Evolutionary conservation across 1,140 invertebrate genomes (phyloP), one percentile per base, ranked within the genome.

Genomic region (Rhagoletis zephyria): DNA sequence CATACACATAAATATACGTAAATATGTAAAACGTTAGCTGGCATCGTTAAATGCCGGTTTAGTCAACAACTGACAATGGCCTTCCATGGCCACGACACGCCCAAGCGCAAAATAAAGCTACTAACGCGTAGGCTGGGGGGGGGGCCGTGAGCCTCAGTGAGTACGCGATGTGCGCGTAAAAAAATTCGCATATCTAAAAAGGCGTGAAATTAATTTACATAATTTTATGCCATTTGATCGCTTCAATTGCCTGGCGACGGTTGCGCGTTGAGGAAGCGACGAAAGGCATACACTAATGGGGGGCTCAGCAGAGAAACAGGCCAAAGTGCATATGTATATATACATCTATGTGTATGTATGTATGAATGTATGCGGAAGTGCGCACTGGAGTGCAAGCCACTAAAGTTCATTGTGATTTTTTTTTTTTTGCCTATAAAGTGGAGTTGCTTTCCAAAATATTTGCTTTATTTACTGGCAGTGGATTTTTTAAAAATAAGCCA

Each of bases 131-230:
- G 30, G 30, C 40, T 4, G 4, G 4, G 19, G n/a, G n/a, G 4
- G 4, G 19, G n/a, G n/a, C 9, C 6, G 6, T 45, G n/a, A 56
- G 16, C n/a, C 7, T 81, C n/a, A 12, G 74, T 12, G 7, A 56
- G 48, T 56, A n/a, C 74, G 48, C 45, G 45, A 74, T 48, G 67
- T 4, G 45, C 67, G 85, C 60, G 65, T 48, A 87, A 87, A 70
- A 30, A 87, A 87, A 70, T 51, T 87, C 86, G 91, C 89, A 90
- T 92, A 92, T 91, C 91, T 92, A 92, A 92, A 92, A 92, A 92
- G 91, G 91, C 91, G 91, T 92, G 91, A 92, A 92, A 92, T 91
- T 92, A 91, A 92, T 92, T 92, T 92, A 91, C 91, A 92, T 92
- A 92, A 92, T 91, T 92, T 91, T 91, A 88, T 90, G 91, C 90